Conservation (phyloP, 1,140 invertebrate species). For the Drosophila ambigua region DNA sequence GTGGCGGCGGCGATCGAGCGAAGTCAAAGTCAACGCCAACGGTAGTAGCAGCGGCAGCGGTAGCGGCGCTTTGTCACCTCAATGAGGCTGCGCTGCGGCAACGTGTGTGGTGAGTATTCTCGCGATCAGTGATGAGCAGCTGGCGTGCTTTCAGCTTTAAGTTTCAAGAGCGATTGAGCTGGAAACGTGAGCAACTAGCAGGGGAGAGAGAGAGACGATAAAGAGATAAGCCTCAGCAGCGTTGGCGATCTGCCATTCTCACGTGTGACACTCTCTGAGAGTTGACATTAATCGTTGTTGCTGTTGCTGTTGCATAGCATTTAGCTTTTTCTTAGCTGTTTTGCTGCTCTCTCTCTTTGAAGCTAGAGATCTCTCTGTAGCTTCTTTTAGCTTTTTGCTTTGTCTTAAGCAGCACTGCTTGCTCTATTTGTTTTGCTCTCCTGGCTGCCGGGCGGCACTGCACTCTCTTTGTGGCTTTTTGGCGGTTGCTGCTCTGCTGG, state of each 20-base stretch:
- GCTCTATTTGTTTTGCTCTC: constrained; percentile 1
- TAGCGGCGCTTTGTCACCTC: constrained; percentile 61
- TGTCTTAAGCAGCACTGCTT: constrained; percentile 8
- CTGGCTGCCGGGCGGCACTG: too few species aligned
- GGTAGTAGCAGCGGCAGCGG: constrained; percentile 6
- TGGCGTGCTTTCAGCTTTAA: neutral
- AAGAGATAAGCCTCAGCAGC: too few species aligned
- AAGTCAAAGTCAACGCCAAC: constrained; percentile 34
- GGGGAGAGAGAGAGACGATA: too few species aligned
- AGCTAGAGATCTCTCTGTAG: too few species aligned
- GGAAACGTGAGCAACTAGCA: neutral
- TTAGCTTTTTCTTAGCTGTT: too few species aligned
- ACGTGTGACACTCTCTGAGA: too few species aligned
- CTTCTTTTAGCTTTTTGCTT: neutral
- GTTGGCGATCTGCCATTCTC: too few species aligned
- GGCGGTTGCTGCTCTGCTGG: constrained; percentile 8
- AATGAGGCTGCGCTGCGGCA: constrained; percentile 10
- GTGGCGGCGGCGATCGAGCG: constrained; percentile 22
- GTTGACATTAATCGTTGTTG: too few species aligned
- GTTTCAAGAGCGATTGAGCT: neutral
- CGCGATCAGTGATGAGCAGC: constrained; percentile 24
- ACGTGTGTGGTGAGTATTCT: constrained; percentile 46
- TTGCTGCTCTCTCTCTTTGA: too few species aligned
- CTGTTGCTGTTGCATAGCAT: too few species aligned
- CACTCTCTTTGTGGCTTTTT: neutral